Conservation (phyloP, 2,113 vertebrate species). For the Lepus americanus region DNA sequence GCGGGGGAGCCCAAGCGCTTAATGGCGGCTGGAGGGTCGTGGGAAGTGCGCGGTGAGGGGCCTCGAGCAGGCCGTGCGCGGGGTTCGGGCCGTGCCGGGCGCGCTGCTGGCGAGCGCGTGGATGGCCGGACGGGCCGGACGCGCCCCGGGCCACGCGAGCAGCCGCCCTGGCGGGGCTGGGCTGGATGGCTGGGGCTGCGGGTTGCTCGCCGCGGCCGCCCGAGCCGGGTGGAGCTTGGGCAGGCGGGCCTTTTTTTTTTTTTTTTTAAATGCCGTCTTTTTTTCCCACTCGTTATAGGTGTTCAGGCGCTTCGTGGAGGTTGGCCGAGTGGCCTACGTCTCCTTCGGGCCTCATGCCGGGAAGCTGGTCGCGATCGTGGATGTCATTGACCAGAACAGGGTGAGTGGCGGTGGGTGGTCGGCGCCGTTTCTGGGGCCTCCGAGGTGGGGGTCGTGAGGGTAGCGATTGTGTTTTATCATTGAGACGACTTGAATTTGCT, state of each 20-base stretch:
- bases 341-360: constrained; percentile 96
- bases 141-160: not conserved
- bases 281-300: constrained; percentile 87
- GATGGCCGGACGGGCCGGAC: not conserved
- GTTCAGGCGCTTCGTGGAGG: constrained; percentile 97
- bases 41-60: not conserved
- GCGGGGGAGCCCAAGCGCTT: too few relatives aligned
- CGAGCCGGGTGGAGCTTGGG: too few relatives aligned
- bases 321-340: constrained; percentile 95
- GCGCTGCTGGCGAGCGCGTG: fast-evolving
- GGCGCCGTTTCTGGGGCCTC: too few relatives aligned
- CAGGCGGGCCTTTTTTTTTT: too few relatives aligned
- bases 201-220: too few relatives aligned
- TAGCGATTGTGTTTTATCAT: not conserved
- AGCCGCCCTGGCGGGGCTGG: not conserved
- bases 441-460: too few relatives aligned
- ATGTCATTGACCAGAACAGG: constrained; percentile 98
- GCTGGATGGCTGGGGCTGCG: too few relatives aligned
- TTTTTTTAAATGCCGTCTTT: too few relatives aligned
- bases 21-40: not conserved
- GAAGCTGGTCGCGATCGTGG: constrained; percentile 96
- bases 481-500: not conserved
- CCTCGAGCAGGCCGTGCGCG: not conserved
- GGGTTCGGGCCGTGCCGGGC: not conserved
- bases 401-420: constrained; percentile 82